phyloP scores from a whole-genome alignment of 2,113 vertebrate species.

The Neogobius melanostomus region DNA sequence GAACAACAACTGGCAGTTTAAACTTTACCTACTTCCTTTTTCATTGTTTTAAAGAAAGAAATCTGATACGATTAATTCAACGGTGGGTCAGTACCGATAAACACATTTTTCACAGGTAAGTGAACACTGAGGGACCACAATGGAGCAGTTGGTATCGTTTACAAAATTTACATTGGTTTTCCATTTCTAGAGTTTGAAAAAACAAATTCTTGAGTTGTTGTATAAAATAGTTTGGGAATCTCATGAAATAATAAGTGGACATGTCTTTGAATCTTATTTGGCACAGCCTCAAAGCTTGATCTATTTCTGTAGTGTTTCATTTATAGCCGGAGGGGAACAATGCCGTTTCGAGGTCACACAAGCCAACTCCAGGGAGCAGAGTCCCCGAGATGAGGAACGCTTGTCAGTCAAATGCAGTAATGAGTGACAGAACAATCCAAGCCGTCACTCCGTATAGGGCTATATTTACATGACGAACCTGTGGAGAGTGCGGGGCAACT shows the following conservation, averaged over 20 bases:
- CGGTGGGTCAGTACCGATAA: too few relatives aligned
- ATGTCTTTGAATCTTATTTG: constrained; percentile 1
- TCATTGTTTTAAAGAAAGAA: too few relatives aligned
- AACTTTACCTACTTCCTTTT: too few relatives aligned
- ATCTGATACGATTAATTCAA: too few relatives aligned
- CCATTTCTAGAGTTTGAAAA: too few relatives aligned
- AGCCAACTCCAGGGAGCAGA: constrained; percentile 13
- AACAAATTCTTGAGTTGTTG: too few relatives aligned
- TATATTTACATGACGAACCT: constrained; percentile 41
- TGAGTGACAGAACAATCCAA: constrained; percentile 48
- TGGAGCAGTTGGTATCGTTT: too few relatives aligned
- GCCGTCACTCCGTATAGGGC: constrained; percentile 13
- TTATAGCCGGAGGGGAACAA: constrained; percentile 22
- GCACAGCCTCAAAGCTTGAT: constrained; percentile 12
- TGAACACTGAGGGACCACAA: too few relatives aligned
- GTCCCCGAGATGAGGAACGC: constrained; percentile 34
- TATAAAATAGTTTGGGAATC: too few relatives aligned
- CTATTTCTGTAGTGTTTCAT: constrained; percentile 31
- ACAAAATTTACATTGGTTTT: too few relatives aligned
- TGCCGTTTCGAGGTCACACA: constrained; percentile 24
- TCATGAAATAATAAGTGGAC: not conserved
- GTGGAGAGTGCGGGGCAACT: constrained; percentile 10
- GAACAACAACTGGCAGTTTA: too few relatives aligned
- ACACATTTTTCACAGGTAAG: too few relatives aligned
- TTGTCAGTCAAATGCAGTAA: constrained; percentile 41